These are phyloP conservation scores for Pandemis corylana DNA, from an alignment of 2,888 invertebrate genomes.

Conservation along the genomic window DNA sequence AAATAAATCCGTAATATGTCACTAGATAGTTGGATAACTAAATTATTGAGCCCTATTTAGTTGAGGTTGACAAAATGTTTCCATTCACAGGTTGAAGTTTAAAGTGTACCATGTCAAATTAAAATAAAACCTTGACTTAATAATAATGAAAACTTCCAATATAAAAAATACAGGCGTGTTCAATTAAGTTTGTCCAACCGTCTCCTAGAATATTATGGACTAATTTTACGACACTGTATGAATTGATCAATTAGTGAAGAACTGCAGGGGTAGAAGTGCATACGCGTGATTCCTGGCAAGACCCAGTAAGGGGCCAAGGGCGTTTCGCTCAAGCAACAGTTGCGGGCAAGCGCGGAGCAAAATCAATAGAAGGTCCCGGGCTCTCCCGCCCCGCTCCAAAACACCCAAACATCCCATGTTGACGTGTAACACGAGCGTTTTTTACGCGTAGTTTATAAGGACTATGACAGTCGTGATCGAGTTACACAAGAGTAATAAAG, in stretches of 20 bases:
- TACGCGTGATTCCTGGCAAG: constrained; percentile 1
- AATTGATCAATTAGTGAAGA: not conserved
- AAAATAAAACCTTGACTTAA: no score
- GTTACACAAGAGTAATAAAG: not conserved
- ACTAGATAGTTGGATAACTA: no score
- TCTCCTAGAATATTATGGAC: no score
- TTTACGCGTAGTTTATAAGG: constrained; percentile 55
- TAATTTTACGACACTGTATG: not conserved
- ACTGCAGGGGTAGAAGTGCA: constrained; percentile 17
- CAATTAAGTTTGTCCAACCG: no score
- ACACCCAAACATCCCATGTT: constrained; percentile 59
- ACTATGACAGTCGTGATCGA: not conserved
- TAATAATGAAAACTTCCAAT: no score
- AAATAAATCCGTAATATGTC: no score
- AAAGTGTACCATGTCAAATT: no score
- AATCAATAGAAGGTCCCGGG: constrained; percentile 76
- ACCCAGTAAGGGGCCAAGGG: constrained; percentile 24
- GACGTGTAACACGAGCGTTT: constrained; percentile 68
- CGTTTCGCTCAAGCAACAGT: constrained; percentile 75
- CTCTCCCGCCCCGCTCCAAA: constrained; percentile 63
- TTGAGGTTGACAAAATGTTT: no score
- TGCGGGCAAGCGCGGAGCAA: constrained; percentile 67
- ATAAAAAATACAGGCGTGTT: no score
- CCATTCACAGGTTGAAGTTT: no score
- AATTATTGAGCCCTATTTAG: no score